These are phyloP conservation scores for Oreotrochilus melanogaster DNA, from an alignment of 2,113 vertebrate species.

Conservation along the genomic window DNA sequence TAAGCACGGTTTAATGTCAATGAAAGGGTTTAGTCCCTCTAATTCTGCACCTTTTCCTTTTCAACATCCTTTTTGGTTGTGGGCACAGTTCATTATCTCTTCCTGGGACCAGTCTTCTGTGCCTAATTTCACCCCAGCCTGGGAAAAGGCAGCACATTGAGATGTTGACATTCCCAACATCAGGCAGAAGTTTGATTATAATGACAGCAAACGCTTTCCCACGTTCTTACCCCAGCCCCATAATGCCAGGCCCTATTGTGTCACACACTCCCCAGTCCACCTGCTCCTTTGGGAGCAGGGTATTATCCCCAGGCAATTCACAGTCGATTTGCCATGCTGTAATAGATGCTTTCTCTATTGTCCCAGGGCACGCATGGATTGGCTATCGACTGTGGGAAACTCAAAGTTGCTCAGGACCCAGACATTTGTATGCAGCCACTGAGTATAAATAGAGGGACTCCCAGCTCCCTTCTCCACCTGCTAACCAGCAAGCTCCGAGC, in stretches of 20 bases:
- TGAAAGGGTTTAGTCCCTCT: slow-evolving; percentile 57
- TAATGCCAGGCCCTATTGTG: slow-evolving; percentile 70
- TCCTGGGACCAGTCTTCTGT: slow-evolving; percentile 13
- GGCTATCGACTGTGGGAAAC: slow-evolving; percentile 84
- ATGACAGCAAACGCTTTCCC: slow-evolving; percentile 79
- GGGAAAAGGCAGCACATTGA: slow-evolving; percentile 78
- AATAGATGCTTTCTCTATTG: slow-evolving; percentile 82
- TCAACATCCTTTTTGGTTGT: neutral
- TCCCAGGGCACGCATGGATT: slow-evolving; percentile 74
- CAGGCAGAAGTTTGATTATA: slow-evolving; percentile 73
- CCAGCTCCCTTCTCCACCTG: neutral
- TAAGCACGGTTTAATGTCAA: slow-evolving; percentile 61
- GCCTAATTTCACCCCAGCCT: slow-evolving; percentile 29
- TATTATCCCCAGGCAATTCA: slow-evolving; percentile 85
- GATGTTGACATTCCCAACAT: slow-evolving; percentile 58
- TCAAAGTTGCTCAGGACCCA: slow-evolving; percentile 71
- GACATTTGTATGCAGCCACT: slow-evolving; percentile 56
- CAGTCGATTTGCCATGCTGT: slow-evolving; percentile 81
- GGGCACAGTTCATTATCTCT: slow-evolving; percentile 31
- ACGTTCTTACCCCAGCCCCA: slow-evolving; percentile 68
- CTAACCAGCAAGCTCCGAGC: neutral
- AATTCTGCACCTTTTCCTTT: slow-evolving; percentile 49
- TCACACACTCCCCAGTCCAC: slow-evolving; percentile 74
- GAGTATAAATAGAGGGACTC: slow-evolving; percentile 72
- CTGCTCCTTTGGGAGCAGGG: slow-evolving; percentile 82